These are phyloP conservation scores for Coranthus polyacanthus DNA, from an alignment of 2,797 vertebrate species.

Conservation along the genomic window DNA sequence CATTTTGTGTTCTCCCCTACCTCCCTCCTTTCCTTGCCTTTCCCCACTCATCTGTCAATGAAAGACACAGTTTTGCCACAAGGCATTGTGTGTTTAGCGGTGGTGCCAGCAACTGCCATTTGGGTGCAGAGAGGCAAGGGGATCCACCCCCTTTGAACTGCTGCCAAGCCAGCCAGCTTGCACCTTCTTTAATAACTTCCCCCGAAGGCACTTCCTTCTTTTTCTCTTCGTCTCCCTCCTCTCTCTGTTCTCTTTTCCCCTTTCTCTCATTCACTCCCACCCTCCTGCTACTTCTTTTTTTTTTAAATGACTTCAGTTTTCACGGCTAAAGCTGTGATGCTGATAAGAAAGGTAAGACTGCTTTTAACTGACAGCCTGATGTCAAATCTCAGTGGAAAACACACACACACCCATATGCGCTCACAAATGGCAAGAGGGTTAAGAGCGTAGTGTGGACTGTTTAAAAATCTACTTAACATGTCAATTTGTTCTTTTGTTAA, in stretches of 20 bases:
- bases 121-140: slow-evolving; percentile 81
- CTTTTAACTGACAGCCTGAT: slow-evolving; percentile 84
- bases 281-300: slow-evolving; percentile 53
- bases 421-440: slow-evolving; percentile 52
- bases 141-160: slow-evolving; percentile 86
- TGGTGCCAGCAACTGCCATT: slow-evolving; percentile 85
- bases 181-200: slow-evolving; percentile 86
- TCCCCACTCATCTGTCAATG: slow-evolving; percentile 82
- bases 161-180: slow-evolving; percentile 86
- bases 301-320: slow-evolving; percentile 82
- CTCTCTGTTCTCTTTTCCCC: slow-evolving; percentile 50
- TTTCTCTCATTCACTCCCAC: slow-evolving; percentile 76
- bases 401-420: slow-evolving; percentile 20
- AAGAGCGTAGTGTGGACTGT: slow-evolving; percentile 20
- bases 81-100: slow-evolving; percentile 88
- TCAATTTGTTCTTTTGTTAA: slow-evolving; percentile 47
- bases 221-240: slow-evolving; percentile 60
- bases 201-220: slow-evolving; percentile 83
- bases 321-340: slow-evolving; percentile 83
- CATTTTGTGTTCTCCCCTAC: slow-evolving; percentile 76
- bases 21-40: slow-evolving; percentile 65
- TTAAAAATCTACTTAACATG: slow-evolving; percentile 33
- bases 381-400: slow-evolving; percentile 67
- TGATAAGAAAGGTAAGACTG: slow-evolving; percentile 83
- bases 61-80: slow-evolving; percentile 85